These are phyloP conservation scores for Ptiloglossa arizonensis DNA, from an alignment of 1,140 invertebrate genomes.

Conservation along the genomic window DNA sequence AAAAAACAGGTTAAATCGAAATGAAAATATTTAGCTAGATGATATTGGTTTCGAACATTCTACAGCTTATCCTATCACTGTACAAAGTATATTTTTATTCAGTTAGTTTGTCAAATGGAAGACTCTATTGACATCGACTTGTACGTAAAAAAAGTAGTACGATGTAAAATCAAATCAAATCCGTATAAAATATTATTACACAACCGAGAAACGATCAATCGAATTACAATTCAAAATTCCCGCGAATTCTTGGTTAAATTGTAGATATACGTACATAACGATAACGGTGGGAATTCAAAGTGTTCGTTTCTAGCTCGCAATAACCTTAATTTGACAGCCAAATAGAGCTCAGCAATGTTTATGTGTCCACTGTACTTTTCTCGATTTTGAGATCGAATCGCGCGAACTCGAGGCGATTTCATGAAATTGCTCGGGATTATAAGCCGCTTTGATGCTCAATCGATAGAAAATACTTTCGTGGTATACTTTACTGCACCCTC, in stretches of 20 bases:
- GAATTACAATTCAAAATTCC: not conserved
- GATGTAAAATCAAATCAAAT: no score
- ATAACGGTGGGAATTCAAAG: not conserved
- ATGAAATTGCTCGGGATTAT: constrained; percentile 12
- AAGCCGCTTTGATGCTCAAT: constrained; percentile 5
- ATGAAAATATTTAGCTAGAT: no score
- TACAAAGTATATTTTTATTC: no score
- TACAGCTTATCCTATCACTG: no score
- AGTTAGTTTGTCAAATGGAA: no score
- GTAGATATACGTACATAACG: not conserved
- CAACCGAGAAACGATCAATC: not conserved
- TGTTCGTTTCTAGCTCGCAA: not conserved
- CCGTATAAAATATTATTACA: no score
- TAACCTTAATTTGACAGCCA: constrained; percentile 16
- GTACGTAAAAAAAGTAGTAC: no score
- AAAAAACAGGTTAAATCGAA: no score
- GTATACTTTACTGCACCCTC: not conserved
- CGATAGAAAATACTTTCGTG: constrained; percentile 22
- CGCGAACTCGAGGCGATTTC: constrained; percentile 21
- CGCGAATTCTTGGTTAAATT: not conserved
- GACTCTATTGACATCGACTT: no score
- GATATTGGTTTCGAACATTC: no score
- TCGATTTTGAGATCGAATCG: constrained; percentile 15
- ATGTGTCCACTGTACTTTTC: not conserved
- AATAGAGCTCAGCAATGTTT: constrained; percentile 13